Percentiles rank a stretch among this genome's conserved stretches.
These are phyloP conservation scores for Myiozetetes cayanensis DNA, from an alignment of 2,113 vertebrate genomes.

Conservation along the genomic window DNA sequence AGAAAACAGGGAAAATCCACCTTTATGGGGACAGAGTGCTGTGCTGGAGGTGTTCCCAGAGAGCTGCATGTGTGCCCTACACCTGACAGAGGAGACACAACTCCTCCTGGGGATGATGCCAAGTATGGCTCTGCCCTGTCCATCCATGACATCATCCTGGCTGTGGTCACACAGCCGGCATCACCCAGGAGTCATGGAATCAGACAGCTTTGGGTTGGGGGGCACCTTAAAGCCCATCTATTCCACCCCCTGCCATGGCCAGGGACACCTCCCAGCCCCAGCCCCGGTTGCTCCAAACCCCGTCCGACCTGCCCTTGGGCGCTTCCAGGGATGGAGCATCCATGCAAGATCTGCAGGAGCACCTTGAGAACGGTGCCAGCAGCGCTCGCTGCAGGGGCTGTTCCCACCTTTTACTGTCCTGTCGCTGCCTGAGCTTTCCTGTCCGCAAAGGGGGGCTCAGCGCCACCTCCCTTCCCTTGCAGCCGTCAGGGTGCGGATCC, in stretches of 20 bases:
- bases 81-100: not conserved
- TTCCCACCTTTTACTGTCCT: not conserved
- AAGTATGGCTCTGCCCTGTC: not conserved
- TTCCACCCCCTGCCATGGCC: not conserved
- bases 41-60: not conserved
- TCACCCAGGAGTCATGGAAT: not conserved
- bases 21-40: not conserved
- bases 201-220: not conserved
- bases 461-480: accelerated
- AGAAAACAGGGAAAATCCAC: accelerated
- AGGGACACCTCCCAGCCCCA: not conserved
- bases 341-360: not conserved
- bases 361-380: not conserved
- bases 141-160: accelerated
- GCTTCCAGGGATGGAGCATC: not conserved
- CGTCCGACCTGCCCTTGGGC: accelerated
- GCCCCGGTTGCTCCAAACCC: not conserved
- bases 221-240: not conserved
- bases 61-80: accelerated
- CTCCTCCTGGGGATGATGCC: not conserved
- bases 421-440: not conserved
- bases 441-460: accelerated
- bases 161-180: accelerated
- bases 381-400: accelerated
- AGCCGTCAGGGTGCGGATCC: conserved; percentile 65